These are phyloP conservation scores for Malurus melanocephalus DNA, from an alignment of 2,113 vertebrate genomes.

Conservation along the genomic window DNA sequence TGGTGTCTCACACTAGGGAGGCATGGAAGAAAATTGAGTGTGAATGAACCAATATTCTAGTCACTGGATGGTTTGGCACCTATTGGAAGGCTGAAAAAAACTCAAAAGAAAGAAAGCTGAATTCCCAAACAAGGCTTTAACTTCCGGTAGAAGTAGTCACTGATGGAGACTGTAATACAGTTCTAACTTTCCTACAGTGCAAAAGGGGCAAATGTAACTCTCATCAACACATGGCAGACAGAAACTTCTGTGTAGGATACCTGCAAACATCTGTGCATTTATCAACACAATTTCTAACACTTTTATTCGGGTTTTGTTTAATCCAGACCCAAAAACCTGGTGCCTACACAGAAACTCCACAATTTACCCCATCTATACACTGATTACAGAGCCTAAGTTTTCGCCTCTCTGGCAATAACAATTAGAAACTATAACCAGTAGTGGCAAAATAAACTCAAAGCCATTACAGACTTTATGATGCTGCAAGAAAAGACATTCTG, in stretches of 20 bases:
- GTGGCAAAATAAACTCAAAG: not conserved
- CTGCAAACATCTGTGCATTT: not conserved
- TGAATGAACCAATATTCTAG: not conserved
- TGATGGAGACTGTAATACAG: not conserved
- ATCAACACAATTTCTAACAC: not conserved
- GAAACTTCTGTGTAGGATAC: not conserved
- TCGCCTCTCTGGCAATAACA: not conserved
- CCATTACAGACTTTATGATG: not conserved
- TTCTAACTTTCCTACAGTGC: not conserved
- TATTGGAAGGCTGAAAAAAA: not conserved
- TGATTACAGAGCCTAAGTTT: not conserved
- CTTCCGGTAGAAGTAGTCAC: not conserved
- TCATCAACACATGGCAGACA: not conserved
- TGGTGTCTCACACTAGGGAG: not conserved
- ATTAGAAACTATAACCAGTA: not conserved
- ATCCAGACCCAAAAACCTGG: not conserved
- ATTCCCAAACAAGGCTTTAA: not conserved
- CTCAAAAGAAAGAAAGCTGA: not conserved
- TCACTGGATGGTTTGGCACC: not conserved
- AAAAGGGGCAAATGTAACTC: not conserved
- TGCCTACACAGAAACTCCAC: not conserved
- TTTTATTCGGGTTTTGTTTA: not conserved
- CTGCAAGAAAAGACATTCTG: not conserved
- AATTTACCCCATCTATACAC: not conserved
- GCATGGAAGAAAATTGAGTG: not conserved